phyloP scores from a whole-genome alignment of 37 sponge, comb jelly and placozoan species.

The Petrosia ficiformis region DNA sequence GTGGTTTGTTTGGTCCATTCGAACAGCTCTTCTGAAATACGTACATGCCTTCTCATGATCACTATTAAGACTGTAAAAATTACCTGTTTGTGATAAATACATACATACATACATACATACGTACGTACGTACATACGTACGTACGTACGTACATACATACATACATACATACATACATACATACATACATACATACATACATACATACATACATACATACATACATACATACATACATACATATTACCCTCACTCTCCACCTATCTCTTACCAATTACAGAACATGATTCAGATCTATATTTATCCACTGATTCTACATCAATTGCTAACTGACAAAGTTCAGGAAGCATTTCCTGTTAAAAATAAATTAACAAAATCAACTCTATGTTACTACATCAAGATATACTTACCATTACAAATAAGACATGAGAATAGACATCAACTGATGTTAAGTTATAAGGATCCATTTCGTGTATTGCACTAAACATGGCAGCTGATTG shows the following conservation, averaged over 20 bases:
- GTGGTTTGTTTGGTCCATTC: slow-evolving; percentile 67
- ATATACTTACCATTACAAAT: slow-evolving; percentile 81
- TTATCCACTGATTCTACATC: slow-evolving; percentile 64
- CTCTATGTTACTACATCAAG: not conserved
- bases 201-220: too few species aligned
- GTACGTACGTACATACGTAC: not conserved
- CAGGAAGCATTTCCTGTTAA: slow-evolving; percentile 57
- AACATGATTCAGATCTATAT: slow-evolving; percentile 77
- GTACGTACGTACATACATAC: not conserved
- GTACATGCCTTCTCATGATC: slow-evolving; percentile 85
- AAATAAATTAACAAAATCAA: not conserved
- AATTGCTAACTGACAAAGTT: slow-evolving; percentile 70
- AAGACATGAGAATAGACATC: slow-evolving; percentile 86
- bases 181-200: slow-evolving; percentile 17
- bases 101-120: not conserved
- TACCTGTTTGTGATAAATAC: slow-evolving; percentile 40
- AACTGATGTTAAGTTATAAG: slow-evolving; percentile 50
- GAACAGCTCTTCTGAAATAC: slow-evolving; percentile 77
- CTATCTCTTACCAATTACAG: slow-evolving; percentile 48
- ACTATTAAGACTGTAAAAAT: slow-evolving; percentile 84
- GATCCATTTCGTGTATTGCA: slow-evolving; percentile 52
- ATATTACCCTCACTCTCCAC: too few species aligned
- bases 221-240: too few species aligned
- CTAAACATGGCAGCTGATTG: slow-evolving; percentile 52
- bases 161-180: not conserved